Conservation (phyloP, 2,888 invertebrate species). For the Drosophila flavopinicola region DNA sequence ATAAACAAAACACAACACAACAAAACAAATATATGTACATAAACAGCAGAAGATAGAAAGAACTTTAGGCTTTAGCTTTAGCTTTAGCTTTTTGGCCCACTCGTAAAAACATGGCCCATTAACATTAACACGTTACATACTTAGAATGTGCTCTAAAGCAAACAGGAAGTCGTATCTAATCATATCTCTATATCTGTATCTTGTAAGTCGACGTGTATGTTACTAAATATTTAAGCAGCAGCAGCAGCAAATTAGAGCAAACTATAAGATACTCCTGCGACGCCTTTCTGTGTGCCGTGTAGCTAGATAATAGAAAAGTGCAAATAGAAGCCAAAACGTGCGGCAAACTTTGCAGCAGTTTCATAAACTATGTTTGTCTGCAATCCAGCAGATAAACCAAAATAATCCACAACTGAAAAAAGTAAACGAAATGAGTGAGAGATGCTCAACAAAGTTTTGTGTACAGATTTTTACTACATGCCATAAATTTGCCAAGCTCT, state of each 20-base stretch:
- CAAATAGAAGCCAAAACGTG: slow-evolving; percentile 69
- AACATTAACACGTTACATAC: slow-evolving; percentile 59
- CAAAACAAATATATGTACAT: slow-evolving; percentile 3
- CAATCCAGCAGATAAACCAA: slow-evolving; percentile 35
- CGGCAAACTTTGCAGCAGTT: slow-evolving; percentile 60
- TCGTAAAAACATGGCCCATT: slow-evolving; percentile 60
- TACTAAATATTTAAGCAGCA: slow-evolving; percentile 77
- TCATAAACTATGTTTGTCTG: slow-evolving; percentile 38
- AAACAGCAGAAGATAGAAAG: slow-evolving; percentile 22
- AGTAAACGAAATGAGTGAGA: slow-evolving; percentile 8
- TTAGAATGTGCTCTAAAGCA: slow-evolving; percentile 39
- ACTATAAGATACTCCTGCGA: slow-evolving; percentile 52
- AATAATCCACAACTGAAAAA: slow-evolving; percentile 17
- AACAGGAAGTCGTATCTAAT: slow-evolving; percentile 77
- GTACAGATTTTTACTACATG: slow-evolving; percentile 11
- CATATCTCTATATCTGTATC: slow-evolving; percentile 54
- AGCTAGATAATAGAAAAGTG: slow-evolving; percentile 75
- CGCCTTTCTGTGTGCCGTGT: slow-evolving; percentile 24
- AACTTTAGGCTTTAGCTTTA: too few relatives aligned
- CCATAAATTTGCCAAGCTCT: too few relatives aligned
- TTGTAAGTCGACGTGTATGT: slow-evolving; percentile 56
- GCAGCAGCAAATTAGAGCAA: slow-evolving; percentile 66
- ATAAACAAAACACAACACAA: slow-evolving; percentile 23
- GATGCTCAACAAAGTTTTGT: slow-evolving; percentile 24
- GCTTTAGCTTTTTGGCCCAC: slow-evolving; percentile 46